These are phyloP conservation scores for Champsocephalus esox DNA, from an alignment of 2,797 vertebrate genomes.

Conservation along the genomic window DNA sequence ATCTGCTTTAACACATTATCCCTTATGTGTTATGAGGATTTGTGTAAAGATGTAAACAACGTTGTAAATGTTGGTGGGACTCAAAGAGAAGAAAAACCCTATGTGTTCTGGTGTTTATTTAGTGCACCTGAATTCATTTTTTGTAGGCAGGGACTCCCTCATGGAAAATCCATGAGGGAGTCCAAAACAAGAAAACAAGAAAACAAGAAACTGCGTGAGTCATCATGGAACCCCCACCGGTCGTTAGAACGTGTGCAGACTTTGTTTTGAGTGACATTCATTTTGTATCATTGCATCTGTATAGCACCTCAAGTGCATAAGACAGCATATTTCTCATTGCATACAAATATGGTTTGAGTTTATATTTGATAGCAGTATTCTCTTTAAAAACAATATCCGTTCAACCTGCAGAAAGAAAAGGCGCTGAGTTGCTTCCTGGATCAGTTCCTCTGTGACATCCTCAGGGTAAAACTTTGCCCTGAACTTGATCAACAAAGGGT, in stretches of 20 bases:
- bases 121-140: slow-evolving; percentile 20
- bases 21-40: neutral
- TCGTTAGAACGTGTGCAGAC: slow-evolving; percentile 35
- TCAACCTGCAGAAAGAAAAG: slow-evolving; percentile 94
- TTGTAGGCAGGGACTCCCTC: slow-evolving; percentile 33
- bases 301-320: neutral
- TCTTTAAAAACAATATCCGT: slow-evolving; percentile 1
- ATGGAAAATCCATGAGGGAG: slow-evolving; percentile 10
- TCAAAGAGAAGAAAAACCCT: neutral
- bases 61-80: neutral
- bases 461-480: slow-evolving; percentile 97
- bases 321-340: neutral
- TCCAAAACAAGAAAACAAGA: neutral
- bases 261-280: slow-evolving; percentile 53
- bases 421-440: slow-evolving; percentile 96
- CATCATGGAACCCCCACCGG: slow-evolving; percentile 28
- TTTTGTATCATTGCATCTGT: slow-evolving; percentile 9
- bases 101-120: slow-evolving; percentile 20
- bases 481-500: slow-evolving; percentile 95
- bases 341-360: neutral
- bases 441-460: slow-evolving; percentile 95
- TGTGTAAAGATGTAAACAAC: neutral
- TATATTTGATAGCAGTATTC: neutral
- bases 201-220: slow-evolving; percentile 21
- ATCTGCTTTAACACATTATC: neutral